Percentiles rank a stretch among this genome's conserved stretches.
phyloP scores from a whole-genome alignment of 2,797 vertebrate species.

The Rhodeus uyekii region DNA sequence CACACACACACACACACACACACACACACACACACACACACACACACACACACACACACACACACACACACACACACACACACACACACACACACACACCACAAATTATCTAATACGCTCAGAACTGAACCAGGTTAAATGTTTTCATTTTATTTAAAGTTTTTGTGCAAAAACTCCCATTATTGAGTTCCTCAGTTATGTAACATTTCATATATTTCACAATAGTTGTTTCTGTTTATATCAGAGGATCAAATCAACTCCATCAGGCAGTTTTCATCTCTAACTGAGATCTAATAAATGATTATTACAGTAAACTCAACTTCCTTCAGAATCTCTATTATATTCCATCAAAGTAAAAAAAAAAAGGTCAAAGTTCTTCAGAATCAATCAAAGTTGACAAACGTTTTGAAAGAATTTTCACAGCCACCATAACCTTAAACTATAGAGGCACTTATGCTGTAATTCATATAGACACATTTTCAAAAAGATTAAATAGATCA shows the following conservation, averaged over 20 bases:
- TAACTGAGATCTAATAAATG: background rate
- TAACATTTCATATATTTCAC: no score
- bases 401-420: background rate
- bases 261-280: no score
- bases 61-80: background rate
- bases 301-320: background rate
- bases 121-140: background rate
- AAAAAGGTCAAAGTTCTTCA: no score
- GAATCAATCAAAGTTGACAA: no score
- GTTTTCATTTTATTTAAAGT: background rate
- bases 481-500: background rate
- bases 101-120: background rate
- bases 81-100: background rate
- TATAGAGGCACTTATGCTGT: no score
- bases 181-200: no score
- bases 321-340: background rate
- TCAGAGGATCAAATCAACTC: no score
- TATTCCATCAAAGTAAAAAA: background rate
- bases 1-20: no score
- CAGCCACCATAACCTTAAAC: no score
- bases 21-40: no score
- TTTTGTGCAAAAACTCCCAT: background rate
- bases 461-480: background rate
- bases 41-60: background rate
- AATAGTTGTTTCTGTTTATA: no score